phyloP scores from a whole-genome alignment of 2,888 invertebrate genomes.

The Melanostoma mellinum region DNA sequence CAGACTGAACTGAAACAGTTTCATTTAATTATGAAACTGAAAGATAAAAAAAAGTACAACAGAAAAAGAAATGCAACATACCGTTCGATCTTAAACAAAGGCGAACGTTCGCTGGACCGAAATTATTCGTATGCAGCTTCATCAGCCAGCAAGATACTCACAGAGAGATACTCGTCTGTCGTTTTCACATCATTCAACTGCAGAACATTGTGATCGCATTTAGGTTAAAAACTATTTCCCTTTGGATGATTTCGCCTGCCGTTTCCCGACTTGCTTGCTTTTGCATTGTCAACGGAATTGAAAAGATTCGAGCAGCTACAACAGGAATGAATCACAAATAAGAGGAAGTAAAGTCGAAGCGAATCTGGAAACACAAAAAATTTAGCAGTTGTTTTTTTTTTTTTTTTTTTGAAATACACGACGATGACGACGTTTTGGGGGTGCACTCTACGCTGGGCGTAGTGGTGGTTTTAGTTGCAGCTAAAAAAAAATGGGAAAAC shows the following conservation, averaged over 20 bases:
- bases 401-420: no score
- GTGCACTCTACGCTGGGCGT: no score
- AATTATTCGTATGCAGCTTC: no score
- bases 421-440: not conserved
- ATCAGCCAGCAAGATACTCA: no score
- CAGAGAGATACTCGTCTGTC: no score
- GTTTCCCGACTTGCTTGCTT: constrained; percentile 11
- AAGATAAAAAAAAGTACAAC: no score
- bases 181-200: constrained; percentile 19
- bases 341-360: constrained; percentile 37
- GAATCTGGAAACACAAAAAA: constrained; percentile 34
- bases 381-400: no score
- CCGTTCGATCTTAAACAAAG: no score
- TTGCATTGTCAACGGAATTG: constrained; percentile 48
- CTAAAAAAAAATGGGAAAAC: constrained; percentile 14
- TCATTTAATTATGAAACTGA: no score
- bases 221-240: constrained; percentile 53
- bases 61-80: no score
- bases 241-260: constrained; percentile 30
- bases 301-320: constrained; percentile 34
- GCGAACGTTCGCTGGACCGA: no score
- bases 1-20: no score
- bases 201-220: constrained; percentile 41
- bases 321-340: constrained; percentile 34
- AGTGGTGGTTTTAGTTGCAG: not conserved